These are phyloP conservation scores for Nematopogon swammerdamellus DNA, from an alignment of 2,888 invertebrate genomes.

Conservation along the genomic window DNA sequence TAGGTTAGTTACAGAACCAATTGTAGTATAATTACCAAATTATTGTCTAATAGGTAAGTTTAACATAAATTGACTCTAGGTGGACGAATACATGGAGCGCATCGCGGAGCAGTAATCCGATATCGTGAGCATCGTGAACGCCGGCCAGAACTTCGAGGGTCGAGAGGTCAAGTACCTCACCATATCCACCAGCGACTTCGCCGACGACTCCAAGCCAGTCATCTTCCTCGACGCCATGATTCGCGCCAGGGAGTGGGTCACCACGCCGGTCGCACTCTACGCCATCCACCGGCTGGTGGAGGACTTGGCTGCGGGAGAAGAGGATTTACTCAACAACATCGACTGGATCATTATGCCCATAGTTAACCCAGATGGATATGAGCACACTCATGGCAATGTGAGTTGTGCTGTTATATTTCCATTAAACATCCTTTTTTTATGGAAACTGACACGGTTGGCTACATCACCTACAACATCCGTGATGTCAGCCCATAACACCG, in stretches of 20 bases:
- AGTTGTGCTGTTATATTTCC: too few relatives aligned
- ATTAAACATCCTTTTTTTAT: too few relatives aligned
- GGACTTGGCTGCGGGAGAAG: conserved; percentile 16
- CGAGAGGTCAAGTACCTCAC: conserved; percentile 47
- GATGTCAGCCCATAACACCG: too few relatives aligned
- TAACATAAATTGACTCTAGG: too few relatives aligned
- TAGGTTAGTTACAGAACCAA: too few relatives aligned
- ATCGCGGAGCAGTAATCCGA: conserved; percentile 34
- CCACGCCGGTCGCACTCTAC: conserved; percentile 45
- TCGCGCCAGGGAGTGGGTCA: conserved; percentile 58
- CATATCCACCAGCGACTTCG: conserved; percentile 36
- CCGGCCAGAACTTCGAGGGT: conserved; percentile 50
- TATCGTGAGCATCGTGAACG: conserved; percentile 33
- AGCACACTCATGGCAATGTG: too few relatives aligned
- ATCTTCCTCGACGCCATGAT: conserved; percentile 43
- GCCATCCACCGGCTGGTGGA: conserved; percentile 43
- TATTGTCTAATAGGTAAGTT: too few relatives aligned
- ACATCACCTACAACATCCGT: too few relatives aligned
- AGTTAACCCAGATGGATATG: too few relatives aligned
- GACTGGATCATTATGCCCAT: conserved; percentile 57
- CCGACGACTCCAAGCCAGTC: conserved; percentile 20
- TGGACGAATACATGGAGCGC: conserved; percentile 31
- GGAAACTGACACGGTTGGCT: too few relatives aligned
- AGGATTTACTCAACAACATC: conserved; percentile 35
- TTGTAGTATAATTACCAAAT: too few relatives aligned